These are phyloP conservation scores for Halcyon chelicuti DNA, from an alignment of 2,797 vertebrate species.

Conservation along the genomic window DNA sequence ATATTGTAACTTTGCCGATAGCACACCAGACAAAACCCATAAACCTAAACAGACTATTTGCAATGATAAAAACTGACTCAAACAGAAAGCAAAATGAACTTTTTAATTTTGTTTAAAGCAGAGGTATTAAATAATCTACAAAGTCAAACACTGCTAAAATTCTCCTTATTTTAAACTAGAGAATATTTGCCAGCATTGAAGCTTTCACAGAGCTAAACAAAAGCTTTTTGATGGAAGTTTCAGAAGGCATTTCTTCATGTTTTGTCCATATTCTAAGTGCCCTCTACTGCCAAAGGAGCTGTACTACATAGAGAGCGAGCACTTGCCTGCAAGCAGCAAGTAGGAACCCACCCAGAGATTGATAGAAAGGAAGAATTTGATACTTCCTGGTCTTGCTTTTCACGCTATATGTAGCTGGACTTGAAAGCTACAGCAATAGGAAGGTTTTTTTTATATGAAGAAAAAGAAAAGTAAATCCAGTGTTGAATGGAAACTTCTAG, in stretches of 20 bases:
- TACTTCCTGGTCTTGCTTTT: background rate
- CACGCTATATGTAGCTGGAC: background rate
- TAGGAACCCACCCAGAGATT: background rate
- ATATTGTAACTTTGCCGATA: conserved; percentile 56
- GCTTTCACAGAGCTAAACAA: conserved; percentile 74
- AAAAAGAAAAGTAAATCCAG: background rate
- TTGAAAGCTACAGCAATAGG: background rate
- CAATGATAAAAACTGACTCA: background rate
- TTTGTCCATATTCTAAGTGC: conserved; percentile 97
- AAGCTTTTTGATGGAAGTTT: conserved; percentile 75
- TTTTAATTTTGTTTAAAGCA: conserved; percentile 16
- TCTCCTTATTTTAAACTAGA: conserved; percentile 50
- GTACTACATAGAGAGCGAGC: conserved; percentile 68
- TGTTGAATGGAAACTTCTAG: background rate
- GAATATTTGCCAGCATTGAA: conserved; percentile 42
- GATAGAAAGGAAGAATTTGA: background rate
- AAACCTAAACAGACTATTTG: conserved; percentile 26
- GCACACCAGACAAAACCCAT: background rate
- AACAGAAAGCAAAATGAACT: conserved; percentile 39
- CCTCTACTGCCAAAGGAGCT: conserved; percentile 91
- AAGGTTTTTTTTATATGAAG: background rate
- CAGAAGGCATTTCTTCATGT: conserved; percentile 37
- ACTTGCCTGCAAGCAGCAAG: background rate
- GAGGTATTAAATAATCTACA: conserved; percentile 46
- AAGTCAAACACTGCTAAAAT: conserved; percentile 33